A percentile compares a stretch with the other conserved stretches of the same genome.
Evolutionary conservation across 1,140 invertebrate species (phyloP).

Genomic region (Acromyrmex charruanus): DNA sequence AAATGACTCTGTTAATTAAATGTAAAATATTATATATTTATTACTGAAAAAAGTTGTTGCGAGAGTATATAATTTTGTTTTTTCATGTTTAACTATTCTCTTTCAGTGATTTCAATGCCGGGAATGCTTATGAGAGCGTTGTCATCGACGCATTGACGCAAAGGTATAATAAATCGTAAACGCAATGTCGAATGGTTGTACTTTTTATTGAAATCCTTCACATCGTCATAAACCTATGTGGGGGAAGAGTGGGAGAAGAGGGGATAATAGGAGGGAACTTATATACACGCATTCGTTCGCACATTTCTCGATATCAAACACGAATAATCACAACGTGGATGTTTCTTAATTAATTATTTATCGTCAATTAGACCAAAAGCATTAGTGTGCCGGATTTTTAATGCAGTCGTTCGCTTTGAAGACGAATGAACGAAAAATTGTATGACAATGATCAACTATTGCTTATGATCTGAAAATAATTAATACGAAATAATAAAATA

Average conservation of each 20-base stretch:
- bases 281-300: constrained; percentile 82
- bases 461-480: constrained; percentile 76
- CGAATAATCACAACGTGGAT: constrained; percentile 70
- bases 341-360: constrained; percentile 73
- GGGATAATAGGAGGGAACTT: constrained; percentile 74
- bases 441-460: constrained; percentile 65
- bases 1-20: not conserved
- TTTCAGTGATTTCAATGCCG: constrained; percentile 75
- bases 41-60: not conserved
- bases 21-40: not conserved
- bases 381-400: constrained; percentile 68
- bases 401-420: not conserved
- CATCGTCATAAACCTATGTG: constrained; percentile 78
- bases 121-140: constrained; percentile 20
- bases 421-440: not conserved
- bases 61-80: not conserved
- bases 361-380: constrained; percentile 72
- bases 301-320: constrained; percentile 72
- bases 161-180: constrained; percentile 56
- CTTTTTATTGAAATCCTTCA: constrained; percentile 85
- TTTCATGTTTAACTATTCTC: not conserved
- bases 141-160: not conserved
- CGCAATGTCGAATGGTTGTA: constrained; percentile 79
- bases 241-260: constrained; percentile 46
- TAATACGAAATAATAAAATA: constrained; percentile 78